Percentiles rank a stretch among this genome's conserved stretches.
Evolutionary conservation across 1,140 invertebrate genomes (phyloP).

Genomic region (Geopemphigus sp.): DNA sequence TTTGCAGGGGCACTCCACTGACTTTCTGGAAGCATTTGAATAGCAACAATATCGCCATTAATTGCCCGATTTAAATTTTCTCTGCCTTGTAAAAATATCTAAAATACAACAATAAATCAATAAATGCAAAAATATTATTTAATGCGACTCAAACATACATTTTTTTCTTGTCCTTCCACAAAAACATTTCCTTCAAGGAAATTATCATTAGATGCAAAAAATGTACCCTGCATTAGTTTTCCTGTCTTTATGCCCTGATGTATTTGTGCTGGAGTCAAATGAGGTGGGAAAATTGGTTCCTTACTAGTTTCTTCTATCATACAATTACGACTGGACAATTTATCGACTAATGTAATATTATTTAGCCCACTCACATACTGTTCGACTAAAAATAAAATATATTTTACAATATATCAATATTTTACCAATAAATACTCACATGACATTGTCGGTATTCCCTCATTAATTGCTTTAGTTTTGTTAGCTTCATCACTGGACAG

Average conservation of each 20-base stretch:
- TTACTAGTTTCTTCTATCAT: constrained; percentile 63
- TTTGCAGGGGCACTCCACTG: constrained; percentile 84
- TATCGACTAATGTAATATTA: constrained; percentile 69
- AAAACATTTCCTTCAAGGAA: constrained; percentile 90
- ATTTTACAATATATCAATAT: background rate
- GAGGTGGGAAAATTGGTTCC: constrained; percentile 77
- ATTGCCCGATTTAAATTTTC: constrained; percentile 89
- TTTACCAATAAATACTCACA: constrained; percentile 58
- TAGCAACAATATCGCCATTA: constrained; percentile 90
- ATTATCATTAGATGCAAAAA: constrained; percentile 83
- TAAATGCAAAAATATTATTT: background rate
- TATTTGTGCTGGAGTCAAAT: constrained; percentile 73
- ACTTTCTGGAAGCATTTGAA: constrained; percentile 84
- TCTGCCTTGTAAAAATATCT: constrained; percentile 88
- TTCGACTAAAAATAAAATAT: constrained; percentile 60
- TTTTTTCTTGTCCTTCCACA: constrained; percentile 73
- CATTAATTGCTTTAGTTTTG: constrained; percentile 66
- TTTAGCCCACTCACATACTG: constrained; percentile 72
- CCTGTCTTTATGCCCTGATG: constrained; percentile 79
- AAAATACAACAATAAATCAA: constrained; percentile 51
- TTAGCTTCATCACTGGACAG: constrained; percentile 86
- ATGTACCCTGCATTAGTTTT: constrained; percentile 78
- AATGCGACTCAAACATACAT: constrained; percentile 57
- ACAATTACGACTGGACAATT: constrained; percentile 69
- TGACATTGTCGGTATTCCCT: constrained; percentile 67